Percentiles rank a stretch among this genome's conserved stretches.
Conservation (phyloP, 2,888 invertebrate species). For the Nudaria mundana region DNA sequence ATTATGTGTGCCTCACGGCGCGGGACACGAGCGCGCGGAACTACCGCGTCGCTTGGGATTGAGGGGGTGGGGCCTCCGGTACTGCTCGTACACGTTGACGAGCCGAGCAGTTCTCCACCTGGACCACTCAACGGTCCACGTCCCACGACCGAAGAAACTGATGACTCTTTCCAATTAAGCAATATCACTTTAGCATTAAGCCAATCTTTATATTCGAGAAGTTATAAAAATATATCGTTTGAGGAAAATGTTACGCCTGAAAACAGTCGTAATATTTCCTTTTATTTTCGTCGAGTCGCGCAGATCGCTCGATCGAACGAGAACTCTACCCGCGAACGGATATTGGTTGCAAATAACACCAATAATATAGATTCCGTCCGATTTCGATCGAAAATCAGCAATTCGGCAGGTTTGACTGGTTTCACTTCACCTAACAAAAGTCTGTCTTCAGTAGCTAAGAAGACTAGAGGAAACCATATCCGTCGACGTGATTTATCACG, state of each 20-base stretch:
- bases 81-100: conserved; percentile 24
- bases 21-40: conserved; percentile 7
- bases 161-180: conserved; percentile 25
- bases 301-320: conserved; percentile 3
- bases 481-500: neutral
- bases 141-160: conserved; percentile 9
- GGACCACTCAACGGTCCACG: conserved; percentile 1
- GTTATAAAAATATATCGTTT: conserved; percentile 6
- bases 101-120: conserved; percentile 2
- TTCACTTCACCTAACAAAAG: neutral
- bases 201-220: conserved; percentile 19
- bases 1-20: conserved; percentile 40
- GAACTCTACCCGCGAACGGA: neutral
- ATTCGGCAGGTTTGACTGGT: neutral
- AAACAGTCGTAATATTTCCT: neutral
- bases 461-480: neutral
- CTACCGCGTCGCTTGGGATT: conserved; percentile 13
- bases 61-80: conserved; percentile 14
- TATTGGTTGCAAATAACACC: neutral
- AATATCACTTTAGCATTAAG: conserved; percentile 39
- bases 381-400: conserved; percentile 2
- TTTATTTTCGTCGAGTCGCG: neutral
- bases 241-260: neutral
- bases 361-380: conserved; percentile 12
- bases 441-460: neutral